Base-by-base conservation (phyloP, 2,888 invertebrate genomes). In the Brachypterus glaber region DNA sequence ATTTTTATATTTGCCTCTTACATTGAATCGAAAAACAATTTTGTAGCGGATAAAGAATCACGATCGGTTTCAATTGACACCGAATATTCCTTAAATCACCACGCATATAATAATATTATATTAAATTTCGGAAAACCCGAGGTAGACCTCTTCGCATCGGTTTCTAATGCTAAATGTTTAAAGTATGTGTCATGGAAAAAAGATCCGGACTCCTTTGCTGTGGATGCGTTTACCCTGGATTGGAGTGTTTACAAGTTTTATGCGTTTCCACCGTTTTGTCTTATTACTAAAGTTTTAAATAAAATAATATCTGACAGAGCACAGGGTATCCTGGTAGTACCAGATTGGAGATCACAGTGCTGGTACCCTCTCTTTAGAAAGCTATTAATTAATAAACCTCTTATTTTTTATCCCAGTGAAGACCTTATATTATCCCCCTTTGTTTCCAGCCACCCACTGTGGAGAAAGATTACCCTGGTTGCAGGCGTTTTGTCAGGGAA, bases 1-100 rank as follows among this genome's bases (percentile, higher is more conserved):
- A n/a, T 42, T 8, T 34, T 17, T n/a, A 42, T 39, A 5, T 42
- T 35, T 33, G 42, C 42, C 8, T 42, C 39, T 17, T 39, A 42
- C 18, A 35, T 42, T 4, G 16, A 30, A 15, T 29, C 38, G 11
- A 34, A 30, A 9, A 15, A 41, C 7, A 41, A 41, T 25, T 12
- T 27, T 21, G 26, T 26, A 11, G 40, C 40, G 13, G 37, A 37
- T 17, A n/a, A 11, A 2, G 34, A 17, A 13, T 40, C 27, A 15
- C 12, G 40, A 17, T 12, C 11, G 8, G 12, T 17, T 12, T 27
- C 24, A 31, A 13, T 21, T 9, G 33, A 16, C 8, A 37, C 33
- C 11, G 37, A 36, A 33, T 36, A 25, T 11, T 24, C 12, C 1
- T 8, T 39, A 13, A 18, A 35, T 16, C 30, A 15, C 30, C 30